phyloP scores from a whole-genome alignment of 2,113 vertebrate genomes.

The Myrmecobius fasciatus region DNA sequence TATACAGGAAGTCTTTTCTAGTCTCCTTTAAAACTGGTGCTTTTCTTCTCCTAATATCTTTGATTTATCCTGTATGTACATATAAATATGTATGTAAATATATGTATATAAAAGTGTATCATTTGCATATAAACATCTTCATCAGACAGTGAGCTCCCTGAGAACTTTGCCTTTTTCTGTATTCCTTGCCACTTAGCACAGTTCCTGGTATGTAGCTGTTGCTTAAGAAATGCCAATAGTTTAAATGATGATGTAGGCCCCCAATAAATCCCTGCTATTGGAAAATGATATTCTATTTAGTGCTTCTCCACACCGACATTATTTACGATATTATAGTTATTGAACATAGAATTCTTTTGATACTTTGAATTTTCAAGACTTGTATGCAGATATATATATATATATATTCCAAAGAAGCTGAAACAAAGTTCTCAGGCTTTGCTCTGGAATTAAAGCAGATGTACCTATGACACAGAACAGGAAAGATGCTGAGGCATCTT shows the following conservation, averaged over 20 bases:
- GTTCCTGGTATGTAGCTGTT: not conserved
- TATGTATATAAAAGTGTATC: too few species aligned
- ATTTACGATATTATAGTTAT: not conserved
- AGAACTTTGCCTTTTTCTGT: too few species aligned
- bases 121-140: not conserved
- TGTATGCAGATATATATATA: constrained; percentile 5
- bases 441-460: not conserved
- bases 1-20: not conserved
- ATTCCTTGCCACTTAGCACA: too few species aligned
- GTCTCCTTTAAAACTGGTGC: not conserved
- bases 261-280: not conserved
- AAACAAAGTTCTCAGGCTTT: not conserved
- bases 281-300: not conserved
- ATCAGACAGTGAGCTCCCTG: not conserved
- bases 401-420: constrained; percentile 6
- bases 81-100: too few species aligned
- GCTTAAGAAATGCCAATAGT: not conserved
- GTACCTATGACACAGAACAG: not conserved
- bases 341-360: not conserved
- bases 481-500: not conserved
- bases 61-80: not conserved
- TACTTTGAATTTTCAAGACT: constrained; percentile 9
- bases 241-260: not conserved
- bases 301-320: too few species aligned
- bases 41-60: not conserved